Evolutionary conservation across 2,797 vertebrate species (phyloP).

Genomic region (Limosa lapponica): DNA sequence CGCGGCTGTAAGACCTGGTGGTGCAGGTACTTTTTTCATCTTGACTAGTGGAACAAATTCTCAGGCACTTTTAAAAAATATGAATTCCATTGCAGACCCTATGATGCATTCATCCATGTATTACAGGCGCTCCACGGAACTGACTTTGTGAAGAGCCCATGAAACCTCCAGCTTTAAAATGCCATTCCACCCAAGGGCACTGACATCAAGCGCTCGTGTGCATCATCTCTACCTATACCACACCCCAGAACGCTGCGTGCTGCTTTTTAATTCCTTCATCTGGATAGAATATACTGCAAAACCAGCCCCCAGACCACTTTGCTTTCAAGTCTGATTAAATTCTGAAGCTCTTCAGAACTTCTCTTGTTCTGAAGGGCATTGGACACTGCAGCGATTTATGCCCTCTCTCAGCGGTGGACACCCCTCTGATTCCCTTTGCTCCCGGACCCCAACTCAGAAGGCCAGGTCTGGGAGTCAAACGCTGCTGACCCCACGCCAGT

Average conservation of each 20-base stretch:
- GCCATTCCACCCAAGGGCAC: background rate
- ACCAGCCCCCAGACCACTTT: background rate
- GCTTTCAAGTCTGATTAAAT: background rate
- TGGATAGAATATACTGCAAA: background rate
- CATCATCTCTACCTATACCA: background rate
- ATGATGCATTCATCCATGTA: background rate
- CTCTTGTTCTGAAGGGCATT: background rate
- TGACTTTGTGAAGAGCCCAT: background rate
- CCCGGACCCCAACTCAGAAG: accelerated
- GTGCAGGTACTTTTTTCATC: background rate
- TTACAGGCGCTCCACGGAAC: accelerated
- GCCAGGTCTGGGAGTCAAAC: background rate
- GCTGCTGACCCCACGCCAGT: background rate
- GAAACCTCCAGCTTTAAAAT: background rate
- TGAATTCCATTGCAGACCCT: background rate
- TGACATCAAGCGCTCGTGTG: background rate
- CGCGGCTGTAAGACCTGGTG: accelerated
- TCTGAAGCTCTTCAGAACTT: background rate
- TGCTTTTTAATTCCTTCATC: background rate
- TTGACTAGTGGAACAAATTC: background rate
- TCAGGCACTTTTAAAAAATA: background rate
- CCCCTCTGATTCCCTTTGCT: background rate
- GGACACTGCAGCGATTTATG: background rate
- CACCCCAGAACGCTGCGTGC: accelerated
- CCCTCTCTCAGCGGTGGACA: background rate